Evolutionary conservation across 2,888 invertebrate genomes (phyloP), one percentile per base, ranked within the genome.

Genomic region (Petrophora chlorosata): DNA sequence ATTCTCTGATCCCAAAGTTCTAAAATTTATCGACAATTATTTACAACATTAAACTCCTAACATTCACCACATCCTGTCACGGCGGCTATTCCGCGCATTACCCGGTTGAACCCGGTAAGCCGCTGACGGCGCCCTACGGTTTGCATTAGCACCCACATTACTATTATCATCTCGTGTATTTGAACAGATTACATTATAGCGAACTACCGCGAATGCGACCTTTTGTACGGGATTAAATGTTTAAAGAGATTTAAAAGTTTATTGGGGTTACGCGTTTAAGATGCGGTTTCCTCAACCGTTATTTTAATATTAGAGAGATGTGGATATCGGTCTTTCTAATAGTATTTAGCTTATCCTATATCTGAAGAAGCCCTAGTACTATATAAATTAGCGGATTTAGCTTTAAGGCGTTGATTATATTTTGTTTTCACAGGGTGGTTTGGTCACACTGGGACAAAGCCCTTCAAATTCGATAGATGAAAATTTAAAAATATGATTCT

Each of bases 71-170:
- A 10, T 23, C 5, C 19, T 9, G 12, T 5, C 25, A 7, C n/a
- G 8, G 17, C 5, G 5, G 16, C 3, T 56, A 49, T 42, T 53
- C 50, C 54, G 54, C 55, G 51, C 35, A 63, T 53, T 45, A 49
- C 14, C 30, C 8, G 42, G 25, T 3, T 5, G 41, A 42, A 53
- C 25, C 40, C 12, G 23, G 12, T 39, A 28, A 36, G 8, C 34
- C 53, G 65, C 26, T 64, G 73, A 75, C 61, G 63, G 67, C 70
- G 35, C 71, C 73, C 69, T 44, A 64, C 56, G 52, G 47, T 39
- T 42, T 53, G 33, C 53, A 70, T 67, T 71, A 70, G 64, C 59
- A 60, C 65, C 55, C 53, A 58, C 63, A 63, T 64, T 63, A 67
- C 55, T 59, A 59, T 62, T 65, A 65, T 63, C 56, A 46, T 46